These are phyloP conservation scores for Rhinichthys klamathensis DNA, from an alignment of 2,113 vertebrate species.

Conservation along the genomic window DNA sequence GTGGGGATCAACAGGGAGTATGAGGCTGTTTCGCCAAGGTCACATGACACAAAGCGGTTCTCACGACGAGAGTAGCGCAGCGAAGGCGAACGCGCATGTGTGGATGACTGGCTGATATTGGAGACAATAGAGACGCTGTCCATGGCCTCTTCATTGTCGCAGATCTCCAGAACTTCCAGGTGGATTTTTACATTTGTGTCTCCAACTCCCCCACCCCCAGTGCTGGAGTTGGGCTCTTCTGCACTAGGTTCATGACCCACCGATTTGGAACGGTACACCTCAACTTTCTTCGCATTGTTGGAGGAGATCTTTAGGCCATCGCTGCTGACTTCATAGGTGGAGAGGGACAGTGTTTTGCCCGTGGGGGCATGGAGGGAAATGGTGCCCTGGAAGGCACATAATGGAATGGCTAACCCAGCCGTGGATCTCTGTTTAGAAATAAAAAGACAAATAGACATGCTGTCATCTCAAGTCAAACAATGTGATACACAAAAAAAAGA, in stretches of 20 bases:
- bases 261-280: conserved; percentile 96
- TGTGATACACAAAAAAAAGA: background rate
- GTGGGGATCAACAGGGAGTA: conserved; percentile 94
- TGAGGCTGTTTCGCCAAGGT: conserved; percentile 91
- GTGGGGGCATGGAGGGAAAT: conserved; percentile 93
- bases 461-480: background rate
- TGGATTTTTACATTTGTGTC: conserved; percentile 97
- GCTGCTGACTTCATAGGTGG: conserved; percentile 95
- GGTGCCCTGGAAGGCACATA: conserved; percentile 95
- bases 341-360: conserved; percentile 93
- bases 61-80: conserved; percentile 92
- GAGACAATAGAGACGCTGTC: conserved; percentile 97
- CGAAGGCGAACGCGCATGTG: conserved; percentile 90
- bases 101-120: conserved; percentile 96
- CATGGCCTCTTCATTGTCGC: conserved; percentile 92
- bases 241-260: conserved; percentile 92
- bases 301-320: conserved; percentile 90
- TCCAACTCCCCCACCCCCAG: conserved; percentile 66
- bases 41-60: conserved; percentile 95
- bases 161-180: conserved; percentile 96
- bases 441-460: background rate
- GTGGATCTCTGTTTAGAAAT: conserved; percentile 77
- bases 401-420: conserved; percentile 85
- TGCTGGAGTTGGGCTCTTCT: conserved; percentile 73
- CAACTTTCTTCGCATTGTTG: conserved; percentile 83